phyloP scores from a whole-genome alignment of 2,113 vertebrate species.

The Sus scrofa region DNA sequence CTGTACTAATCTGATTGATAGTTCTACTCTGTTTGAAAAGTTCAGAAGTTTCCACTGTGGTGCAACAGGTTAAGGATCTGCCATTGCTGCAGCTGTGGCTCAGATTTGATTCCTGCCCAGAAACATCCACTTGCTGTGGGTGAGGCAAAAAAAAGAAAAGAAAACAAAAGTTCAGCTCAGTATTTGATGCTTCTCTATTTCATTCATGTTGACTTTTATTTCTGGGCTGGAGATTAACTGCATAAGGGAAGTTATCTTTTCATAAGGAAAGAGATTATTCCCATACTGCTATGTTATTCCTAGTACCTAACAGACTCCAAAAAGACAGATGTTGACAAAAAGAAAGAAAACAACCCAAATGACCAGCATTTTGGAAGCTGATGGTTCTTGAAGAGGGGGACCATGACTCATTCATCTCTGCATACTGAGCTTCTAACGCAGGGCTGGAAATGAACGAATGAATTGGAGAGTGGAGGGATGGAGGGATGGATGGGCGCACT shows the following conservation, averaged over 20 bases:
- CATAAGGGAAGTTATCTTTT: background rate
- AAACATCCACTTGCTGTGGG: too few relatives aligned
- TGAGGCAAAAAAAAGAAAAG: too few relatives aligned
- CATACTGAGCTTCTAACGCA: background rate
- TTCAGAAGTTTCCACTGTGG: background rate
- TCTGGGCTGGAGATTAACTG: background rate
- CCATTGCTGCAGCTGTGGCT: too few relatives aligned
- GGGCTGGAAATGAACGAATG: background rate
- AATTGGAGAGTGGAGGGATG: background rate
- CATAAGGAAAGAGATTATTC: background rate
- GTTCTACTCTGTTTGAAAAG: slow-evolving; percentile 11
- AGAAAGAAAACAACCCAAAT: slow-evolving; percentile 28
- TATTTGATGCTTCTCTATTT: slow-evolving; percentile 15
- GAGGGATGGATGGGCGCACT: background rate
- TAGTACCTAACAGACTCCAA: background rate
- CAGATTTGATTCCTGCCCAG: too few relatives aligned
- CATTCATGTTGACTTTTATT: background rate
- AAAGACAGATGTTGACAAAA: slow-evolving; percentile 15
- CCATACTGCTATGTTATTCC: background rate
- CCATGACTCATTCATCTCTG: background rate
- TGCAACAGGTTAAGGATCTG: too few relatives aligned
- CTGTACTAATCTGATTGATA: background rate
- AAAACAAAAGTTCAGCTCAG: background rate
- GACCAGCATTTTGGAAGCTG: background rate
- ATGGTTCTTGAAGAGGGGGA: background rate